phyloP scores from a whole-genome alignment of 2,113 vertebrate species.

The Cyanocitta stelleri region DNA sequence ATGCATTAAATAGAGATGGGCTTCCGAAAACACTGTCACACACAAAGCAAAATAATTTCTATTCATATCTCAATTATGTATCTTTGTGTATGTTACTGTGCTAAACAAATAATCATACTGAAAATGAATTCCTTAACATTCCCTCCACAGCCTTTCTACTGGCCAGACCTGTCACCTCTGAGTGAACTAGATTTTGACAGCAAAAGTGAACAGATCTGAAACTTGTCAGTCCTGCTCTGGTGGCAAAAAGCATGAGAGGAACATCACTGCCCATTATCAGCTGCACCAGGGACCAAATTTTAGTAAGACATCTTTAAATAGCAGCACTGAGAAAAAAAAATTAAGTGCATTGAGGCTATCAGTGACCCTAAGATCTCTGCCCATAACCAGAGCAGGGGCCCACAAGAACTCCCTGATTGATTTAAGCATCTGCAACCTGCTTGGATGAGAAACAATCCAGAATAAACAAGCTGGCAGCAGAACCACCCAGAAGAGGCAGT shows the following conservation, averaged over 20 bases:
- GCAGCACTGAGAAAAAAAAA: background rate
- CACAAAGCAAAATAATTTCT: background rate
- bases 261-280: background rate
- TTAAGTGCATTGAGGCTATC: background rate
- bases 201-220: background rate
- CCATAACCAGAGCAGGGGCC: fast-evolving
- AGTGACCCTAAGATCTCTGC: background rate
- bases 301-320: background rate
- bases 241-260: background rate
- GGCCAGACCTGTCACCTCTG: background rate
- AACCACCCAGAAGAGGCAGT: background rate
- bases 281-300: background rate
- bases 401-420: background rate
- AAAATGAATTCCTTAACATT: background rate
- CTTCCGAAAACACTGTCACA: background rate
- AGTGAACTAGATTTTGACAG: background rate
- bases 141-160: background rate
- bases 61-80: background rate
- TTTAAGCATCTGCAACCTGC: background rate
- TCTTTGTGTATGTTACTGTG: background rate
- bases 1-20: background rate
- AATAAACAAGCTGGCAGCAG: background rate
- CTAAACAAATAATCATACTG: background rate
- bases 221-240: background rate
- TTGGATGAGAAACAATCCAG: background rate